Conservation (phyloP, 2,797 vertebrate genomes). For the Myripristis jacobus region DNA sequence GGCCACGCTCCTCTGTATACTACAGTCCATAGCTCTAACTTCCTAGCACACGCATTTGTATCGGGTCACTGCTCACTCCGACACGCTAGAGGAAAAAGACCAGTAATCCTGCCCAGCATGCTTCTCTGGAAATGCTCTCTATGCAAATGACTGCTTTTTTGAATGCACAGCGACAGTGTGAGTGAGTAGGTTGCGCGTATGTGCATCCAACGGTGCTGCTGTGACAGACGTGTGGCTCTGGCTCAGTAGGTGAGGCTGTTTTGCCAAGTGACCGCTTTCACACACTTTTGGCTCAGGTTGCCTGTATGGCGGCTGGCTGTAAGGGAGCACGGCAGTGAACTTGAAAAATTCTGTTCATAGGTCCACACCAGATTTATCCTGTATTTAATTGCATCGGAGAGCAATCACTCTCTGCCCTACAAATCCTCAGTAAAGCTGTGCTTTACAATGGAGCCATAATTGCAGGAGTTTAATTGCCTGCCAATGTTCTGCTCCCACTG, state of each 20-base stretch:
- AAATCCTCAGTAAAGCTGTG: slow-evolving; percentile 85
- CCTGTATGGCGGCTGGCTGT: slow-evolving; percentile 39
- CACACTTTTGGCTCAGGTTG: slow-evolving; percentile 43
- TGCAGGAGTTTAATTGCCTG: slow-evolving; percentile 89
- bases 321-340: slow-evolving; percentile 68
- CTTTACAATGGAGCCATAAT: slow-evolving; percentile 87
- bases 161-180: slow-evolving; percentile 11
- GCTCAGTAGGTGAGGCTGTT: slow-evolving; percentile 23
- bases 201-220: slow-evolving; percentile 23
- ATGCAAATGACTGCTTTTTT: slow-evolving; percentile 58
- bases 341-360: slow-evolving; percentile 73
- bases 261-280: slow-evolving; percentile 45
- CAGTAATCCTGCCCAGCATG: slow-evolving; percentile 74
- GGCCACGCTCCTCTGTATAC: slow-evolving; percentile 71
- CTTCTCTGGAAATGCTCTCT: slow-evolving; percentile 72
- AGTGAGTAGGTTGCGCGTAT: slow-evolving; percentile 36
- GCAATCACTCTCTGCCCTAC: slow-evolving; percentile 82
- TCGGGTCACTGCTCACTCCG: slow-evolving; percentile 78
- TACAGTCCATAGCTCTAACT: slow-evolving; percentile 72
- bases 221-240: slow-evolving; percentile 15
- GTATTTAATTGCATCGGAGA: slow-evolving; percentile 83
- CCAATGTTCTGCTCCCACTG: slow-evolving; percentile 83
- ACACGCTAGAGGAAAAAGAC: slow-evolving; percentile 71
- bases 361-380: slow-evolving; percentile 80
- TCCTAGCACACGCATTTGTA: slow-evolving; percentile 76